Percentiles rank a stretch among this genome's conserved stretches.
phyloP scores from a whole-genome alignment of 2,113 vertebrate genomes.

The Mirounga angustirostris region DNA sequence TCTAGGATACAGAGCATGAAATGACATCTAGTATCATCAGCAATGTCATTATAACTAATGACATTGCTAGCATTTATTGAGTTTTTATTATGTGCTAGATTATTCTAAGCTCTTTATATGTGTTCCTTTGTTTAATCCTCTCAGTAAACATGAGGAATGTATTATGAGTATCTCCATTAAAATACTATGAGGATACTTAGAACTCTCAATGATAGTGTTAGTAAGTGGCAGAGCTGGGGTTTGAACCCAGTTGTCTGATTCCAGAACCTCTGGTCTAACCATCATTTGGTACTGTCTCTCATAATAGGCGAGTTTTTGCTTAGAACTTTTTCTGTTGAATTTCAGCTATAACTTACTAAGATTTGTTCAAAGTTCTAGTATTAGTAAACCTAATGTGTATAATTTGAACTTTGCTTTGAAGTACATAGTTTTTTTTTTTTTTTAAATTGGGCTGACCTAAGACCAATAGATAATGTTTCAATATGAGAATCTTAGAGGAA shows the following conservation, averaged over 20 bases:
- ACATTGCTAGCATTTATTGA: conserved; percentile 12
- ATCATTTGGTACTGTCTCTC: background rate
- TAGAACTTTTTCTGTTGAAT: conserved; percentile 39
- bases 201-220: background rate
- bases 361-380: conserved; percentile 42
- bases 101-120: background rate
- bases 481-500: conserved; percentile 52
- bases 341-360: background rate
- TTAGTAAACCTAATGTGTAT: background rate
- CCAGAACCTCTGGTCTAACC: background rate
- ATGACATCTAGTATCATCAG: background rate
- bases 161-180: background rate
- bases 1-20: background rate
- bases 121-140: background rate
- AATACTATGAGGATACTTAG: background rate
- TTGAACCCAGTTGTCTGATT: conserved; percentile 33
- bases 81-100: background rate
- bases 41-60: background rate
- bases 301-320: conserved; percentile 11
- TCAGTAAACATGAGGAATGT: background rate
- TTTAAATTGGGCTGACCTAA: background rate
- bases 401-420: conserved; percentile 48
- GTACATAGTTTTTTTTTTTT: background rate
- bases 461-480: background rate
- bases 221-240: background rate